These are phyloP conservation scores for Erythrolamprus reginae DNA, from an alignment of 2,113 vertebrate species.

Conservation along the genomic window DNA sequence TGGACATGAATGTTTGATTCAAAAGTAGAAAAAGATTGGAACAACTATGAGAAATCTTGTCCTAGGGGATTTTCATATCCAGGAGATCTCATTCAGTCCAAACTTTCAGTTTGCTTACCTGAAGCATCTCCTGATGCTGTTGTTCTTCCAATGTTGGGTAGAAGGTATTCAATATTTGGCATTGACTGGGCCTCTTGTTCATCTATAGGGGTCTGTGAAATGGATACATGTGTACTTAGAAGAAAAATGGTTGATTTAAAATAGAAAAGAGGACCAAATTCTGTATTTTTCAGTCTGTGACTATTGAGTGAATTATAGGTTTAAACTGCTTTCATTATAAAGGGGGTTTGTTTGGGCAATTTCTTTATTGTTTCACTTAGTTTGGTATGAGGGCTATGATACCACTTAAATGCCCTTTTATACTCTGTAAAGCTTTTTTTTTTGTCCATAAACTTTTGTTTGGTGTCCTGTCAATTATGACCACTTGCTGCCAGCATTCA, in stretches of 20 bases:
- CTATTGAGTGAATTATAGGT: not conserved
- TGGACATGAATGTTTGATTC: not conserved
- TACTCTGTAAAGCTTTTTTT: not conserved
- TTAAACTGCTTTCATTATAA: not conserved
- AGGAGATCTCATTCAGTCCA: not conserved
- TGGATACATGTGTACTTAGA: accelerated
- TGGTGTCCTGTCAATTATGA: not conserved
- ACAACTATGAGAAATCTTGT: not conserved
- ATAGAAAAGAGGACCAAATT: not conserved
- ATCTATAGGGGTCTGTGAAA: constrained; percentile 86
- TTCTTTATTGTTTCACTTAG: not conserved
- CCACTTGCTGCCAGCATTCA: not conserved
- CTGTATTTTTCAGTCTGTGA: not conserved
- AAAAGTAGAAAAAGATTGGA: not conserved
- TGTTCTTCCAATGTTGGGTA: constrained; percentile 94
- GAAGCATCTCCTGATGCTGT: constrained; percentile 81
- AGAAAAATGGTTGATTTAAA: not conserved
- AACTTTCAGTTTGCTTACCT: constrained; percentile 80
- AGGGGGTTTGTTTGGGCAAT: not conserved
- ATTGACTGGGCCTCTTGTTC: constrained; percentile 87
- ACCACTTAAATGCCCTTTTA: not conserved
- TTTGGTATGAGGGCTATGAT: not conserved
- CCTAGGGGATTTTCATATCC: not conserved
- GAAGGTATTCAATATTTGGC: constrained; percentile 96
- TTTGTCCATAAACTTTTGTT: too few species aligned